Evolutionary conservation across 1,140 invertebrate species (phyloP), one percentile per base, ranked within the genome.

Genomic region (Nasonia vitripennis): DNA sequence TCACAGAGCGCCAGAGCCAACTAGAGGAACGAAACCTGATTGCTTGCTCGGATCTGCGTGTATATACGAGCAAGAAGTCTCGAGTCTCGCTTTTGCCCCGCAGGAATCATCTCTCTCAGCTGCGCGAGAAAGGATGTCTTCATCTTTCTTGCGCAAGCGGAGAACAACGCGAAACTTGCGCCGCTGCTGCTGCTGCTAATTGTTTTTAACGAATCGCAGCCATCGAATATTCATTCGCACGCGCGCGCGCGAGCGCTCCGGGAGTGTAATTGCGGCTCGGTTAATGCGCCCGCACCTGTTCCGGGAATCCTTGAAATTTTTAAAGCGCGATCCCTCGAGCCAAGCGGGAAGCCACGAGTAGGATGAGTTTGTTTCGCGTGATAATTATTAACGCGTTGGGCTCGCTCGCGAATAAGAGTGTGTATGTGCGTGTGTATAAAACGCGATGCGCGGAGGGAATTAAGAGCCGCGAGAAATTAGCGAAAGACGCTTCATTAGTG

Each of bases 401-500:
- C 41, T 45, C 9, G 41, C 41, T 45, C 41, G 41, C 6, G 27
- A 27, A 27, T 27, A 45, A 45, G 41, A 7, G 75, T 62, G 17
- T 62, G 20, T 1, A 14, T n/a, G 2, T 62, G 45, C n/a, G 17
- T 62, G 55, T 7, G 55, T n/a, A 20, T 62, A 62, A 70, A 81
- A 51, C 45, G 10, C 41, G 34, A 51, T 23, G 14, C 12, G 11
- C 37, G 27, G 17, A 51, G 12, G 23, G 48, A 74, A 81, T 71
- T 23, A 23, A 41, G 73, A 17, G 9, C 31, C 27, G 55, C 51
- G 81, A 77, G 55, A 75, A 77, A 78, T 78, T 68, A 84, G 45
- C 45, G 20, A 37, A 71, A 23, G 83, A 67, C 77, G 78, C 45
- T 80, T 85, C 83, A 77, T 80, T 79, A 80, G 68, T 45, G 78